phyloP scores from a whole-genome alignment of 2,888 invertebrate species.

The Parascotia fuliginaria region DNA sequence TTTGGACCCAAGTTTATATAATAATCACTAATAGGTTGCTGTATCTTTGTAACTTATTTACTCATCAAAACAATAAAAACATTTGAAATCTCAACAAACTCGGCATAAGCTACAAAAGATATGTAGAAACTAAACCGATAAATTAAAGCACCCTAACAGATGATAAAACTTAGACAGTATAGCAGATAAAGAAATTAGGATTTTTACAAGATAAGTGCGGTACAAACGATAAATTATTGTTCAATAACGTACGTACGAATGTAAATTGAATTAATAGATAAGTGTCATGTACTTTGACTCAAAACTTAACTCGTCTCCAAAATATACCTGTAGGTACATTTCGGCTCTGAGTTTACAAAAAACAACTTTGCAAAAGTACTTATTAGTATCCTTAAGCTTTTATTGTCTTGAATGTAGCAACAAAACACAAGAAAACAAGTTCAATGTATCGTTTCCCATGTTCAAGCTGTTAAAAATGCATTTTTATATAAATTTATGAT shows the following conservation, averaged over 20 bases:
- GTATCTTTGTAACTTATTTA: background rate
- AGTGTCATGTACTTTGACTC: slow-evolving; percentile 64
- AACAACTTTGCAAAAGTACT: no score
- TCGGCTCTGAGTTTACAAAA: no score
- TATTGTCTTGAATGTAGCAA: no score
- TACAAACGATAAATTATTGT: slow-evolving; percentile 70
- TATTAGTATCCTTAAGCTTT: no score
- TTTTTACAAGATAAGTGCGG: slow-evolving; percentile 62
- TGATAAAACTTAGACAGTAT: slow-evolving; percentile 35
- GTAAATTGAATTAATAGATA: slow-evolving; percentile 82
- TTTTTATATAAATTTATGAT: no score
- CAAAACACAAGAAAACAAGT: no score
- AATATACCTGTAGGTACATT: no score
- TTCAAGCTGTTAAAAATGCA: no score
- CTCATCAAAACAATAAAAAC: background rate
- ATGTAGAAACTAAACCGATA: slow-evolving; percentile 7
- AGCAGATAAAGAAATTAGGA: slow-evolving; percentile 70
- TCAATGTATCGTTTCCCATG: no score
- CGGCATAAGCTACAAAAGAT: slow-evolving; percentile 2
- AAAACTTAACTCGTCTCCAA: no score
- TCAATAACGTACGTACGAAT: slow-evolving; percentile 65
- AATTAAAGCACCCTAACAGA: slow-evolving; percentile 6
- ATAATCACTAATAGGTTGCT: no score
- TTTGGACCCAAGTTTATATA: no score
- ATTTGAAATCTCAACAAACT: background rate